Base-by-base conservation (phyloP, 2,797 vertebrate species). In the Pitangus sulphuratus region DNA sequence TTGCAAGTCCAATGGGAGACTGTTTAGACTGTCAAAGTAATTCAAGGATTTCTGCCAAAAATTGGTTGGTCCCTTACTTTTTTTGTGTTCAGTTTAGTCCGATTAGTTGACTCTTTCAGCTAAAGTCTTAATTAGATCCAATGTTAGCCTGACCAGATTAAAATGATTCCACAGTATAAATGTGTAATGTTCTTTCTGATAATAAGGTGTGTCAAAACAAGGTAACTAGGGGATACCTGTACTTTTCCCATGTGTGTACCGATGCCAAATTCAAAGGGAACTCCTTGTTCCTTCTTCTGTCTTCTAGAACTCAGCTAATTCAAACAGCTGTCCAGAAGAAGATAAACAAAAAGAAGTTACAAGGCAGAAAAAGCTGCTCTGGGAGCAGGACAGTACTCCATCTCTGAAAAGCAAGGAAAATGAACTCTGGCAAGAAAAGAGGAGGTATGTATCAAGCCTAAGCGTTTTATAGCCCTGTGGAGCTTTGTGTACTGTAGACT, bases 291-390 rank as follows among this genome's bases (percentile, higher is more conserved):
- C 53, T 28, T 84, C 26, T 44, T 60, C 26, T 95, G 30, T 87
- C 47, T 75, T 81, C 64, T 79, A 98, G 98, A 97, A 82, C 65
- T 95, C 97, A 89, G 19, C 68, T 69, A 96, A 97, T 70, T 79
- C 95, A 76, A 97, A 95, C 89, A 96, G 83, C 84, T 94, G 56
- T 72, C 87, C 70, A 50, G 97, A 97, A 21, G 96, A 98, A 95
- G 98, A 96, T 97, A 97, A 97, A 96, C 96, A 97, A 97, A 60
- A 97, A 42, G 94, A 96, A 78, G 84, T 84, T 80, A 58, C 72
- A 89, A 97, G 93, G 57, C 93, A 89, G 97, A 97, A 97, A 82
- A 97, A 78, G 15, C 45, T 96, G 19, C 35, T 89, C 33, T 97
- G 90, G 90, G 96, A 93, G 40, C 93, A 95, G 48, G 94, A 87